phyloP scores from a whole-genome alignment of 2,797 vertebrate genomes.

The Catostomus latipinnis region DNA sequence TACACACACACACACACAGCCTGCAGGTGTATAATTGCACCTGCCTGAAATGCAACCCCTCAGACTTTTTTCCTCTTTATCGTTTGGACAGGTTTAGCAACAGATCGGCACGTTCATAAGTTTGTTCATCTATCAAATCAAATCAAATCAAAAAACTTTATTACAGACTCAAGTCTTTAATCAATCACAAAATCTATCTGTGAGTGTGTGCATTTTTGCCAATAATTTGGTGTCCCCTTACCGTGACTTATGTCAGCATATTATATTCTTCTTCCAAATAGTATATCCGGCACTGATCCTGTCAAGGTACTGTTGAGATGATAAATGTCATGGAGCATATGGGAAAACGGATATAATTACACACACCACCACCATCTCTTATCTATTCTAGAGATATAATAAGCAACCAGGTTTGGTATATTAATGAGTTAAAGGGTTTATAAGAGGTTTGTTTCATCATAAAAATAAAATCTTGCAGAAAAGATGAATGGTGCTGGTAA shows the following conservation, averaged over 20 bases:
- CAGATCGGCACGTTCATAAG: constrained; percentile 22
- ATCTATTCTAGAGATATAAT: too few relatives aligned
- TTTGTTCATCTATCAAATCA: neutral
- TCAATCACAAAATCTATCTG: neutral
- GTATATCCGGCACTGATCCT: neutral
- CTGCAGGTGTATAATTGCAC: constrained; percentile 72
- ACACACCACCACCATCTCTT: neutral
- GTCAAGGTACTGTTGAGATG: constrained; percentile 23
- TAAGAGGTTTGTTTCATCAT: too few relatives aligned
- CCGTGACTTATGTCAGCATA: constrained; percentile 47
- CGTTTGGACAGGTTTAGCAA: constrained; percentile 60
- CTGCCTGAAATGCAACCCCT: constrained; percentile 80
- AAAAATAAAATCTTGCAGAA: too few relatives aligned
- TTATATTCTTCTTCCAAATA: constrained; percentile 50
- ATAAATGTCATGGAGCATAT: constrained; percentile 47
- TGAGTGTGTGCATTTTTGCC: constrained; percentile 11
- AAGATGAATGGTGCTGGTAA: too few relatives aligned
- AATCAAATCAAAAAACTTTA: too few relatives aligned
- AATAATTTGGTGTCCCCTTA: constrained; percentile 49
- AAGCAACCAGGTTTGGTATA: too few relatives aligned
- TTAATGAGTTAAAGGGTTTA: too few relatives aligned
- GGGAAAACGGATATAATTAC: constrained; percentile 33
- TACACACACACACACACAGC: constrained; percentile 30
- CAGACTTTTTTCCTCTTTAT: constrained; percentile 72
- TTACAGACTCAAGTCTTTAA: too few relatives aligned